Percentiles rank a stretch among this genome's conserved stretches.
Evolutionary conservation across 2,113 vertebrate species (phyloP).

Genomic region (Pseudois nayaur): DNA sequence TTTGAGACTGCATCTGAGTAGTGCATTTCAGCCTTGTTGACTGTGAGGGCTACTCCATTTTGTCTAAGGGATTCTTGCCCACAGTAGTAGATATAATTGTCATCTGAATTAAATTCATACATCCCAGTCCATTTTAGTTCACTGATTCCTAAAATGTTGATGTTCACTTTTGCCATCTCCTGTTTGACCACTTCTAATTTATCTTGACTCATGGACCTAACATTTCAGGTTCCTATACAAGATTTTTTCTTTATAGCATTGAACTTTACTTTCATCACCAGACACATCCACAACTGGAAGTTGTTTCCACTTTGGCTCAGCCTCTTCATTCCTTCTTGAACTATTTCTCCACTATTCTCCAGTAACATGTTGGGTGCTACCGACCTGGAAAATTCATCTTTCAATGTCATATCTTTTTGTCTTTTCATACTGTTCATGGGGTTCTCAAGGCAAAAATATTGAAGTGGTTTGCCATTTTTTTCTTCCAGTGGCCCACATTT

Average conservation of each 20-base stretch:
- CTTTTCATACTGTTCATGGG: not conserved
- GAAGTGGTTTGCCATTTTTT: not conserved
- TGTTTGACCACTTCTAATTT: not conserved
- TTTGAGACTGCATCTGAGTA: not conserved
- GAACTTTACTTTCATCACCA: not conserved
- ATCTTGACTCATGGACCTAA: not conserved
- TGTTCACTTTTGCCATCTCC: not conserved
- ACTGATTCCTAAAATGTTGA: not conserved
- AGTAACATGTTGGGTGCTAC: not conserved
- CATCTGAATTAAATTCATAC: not conserved
- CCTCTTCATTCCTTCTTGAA: not conserved
- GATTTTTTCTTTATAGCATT: not conserved
- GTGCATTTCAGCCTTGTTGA: not conserved
- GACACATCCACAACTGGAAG: not conserved
- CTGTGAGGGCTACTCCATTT: not conserved
- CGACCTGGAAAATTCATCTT: not conserved
- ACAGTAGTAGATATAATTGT: not conserved
- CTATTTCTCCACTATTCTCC: not conserved
- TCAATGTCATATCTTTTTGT: not conserved
- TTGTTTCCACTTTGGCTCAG: not conserved
- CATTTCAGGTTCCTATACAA: not conserved
- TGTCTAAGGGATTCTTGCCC: not conserved
- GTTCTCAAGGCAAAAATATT: not conserved
- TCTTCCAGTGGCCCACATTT: not conserved
- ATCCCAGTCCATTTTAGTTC: not conserved